phyloP scores from a whole-genome alignment of 2,888 invertebrate genomes.

The Hirtodrosophila trivittata region DNA sequence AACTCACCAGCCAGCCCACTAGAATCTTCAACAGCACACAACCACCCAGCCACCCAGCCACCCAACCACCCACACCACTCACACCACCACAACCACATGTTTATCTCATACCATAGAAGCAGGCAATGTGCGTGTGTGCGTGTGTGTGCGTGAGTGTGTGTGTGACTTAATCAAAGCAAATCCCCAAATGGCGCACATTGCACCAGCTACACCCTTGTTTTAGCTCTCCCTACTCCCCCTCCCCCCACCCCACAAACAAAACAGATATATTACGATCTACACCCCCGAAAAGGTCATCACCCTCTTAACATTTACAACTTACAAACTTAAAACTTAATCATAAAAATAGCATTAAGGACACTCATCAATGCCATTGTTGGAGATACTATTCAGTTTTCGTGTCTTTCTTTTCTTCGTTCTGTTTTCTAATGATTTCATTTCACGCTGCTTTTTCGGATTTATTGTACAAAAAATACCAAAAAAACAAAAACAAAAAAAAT shows the following conservation, averaged over 20 bases:
- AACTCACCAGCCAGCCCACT: conserved; percentile 39
- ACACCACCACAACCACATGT: conserved; percentile 27
- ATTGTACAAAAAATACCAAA: conserved; percentile 65
- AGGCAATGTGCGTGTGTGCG: conserved; percentile 13
- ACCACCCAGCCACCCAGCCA: conserved; percentile 2
- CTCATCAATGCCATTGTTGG: conserved; percentile 63
- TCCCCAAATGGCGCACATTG: conserved; percentile 27
- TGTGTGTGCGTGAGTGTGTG: conserved; percentile 10
- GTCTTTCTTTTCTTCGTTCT: conserved; percentile 81
- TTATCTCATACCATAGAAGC: conserved; percentile 20
- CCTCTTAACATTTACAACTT: conserved; percentile 3
- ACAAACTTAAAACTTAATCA: conserved; percentile 31
- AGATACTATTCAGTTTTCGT: conserved; percentile 71
- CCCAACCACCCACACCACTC: conserved; percentile 28
- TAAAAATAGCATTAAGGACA: conserved; percentile 63
- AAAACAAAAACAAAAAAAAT: conserved; percentile 4
- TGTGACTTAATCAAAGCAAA: conserved; percentile 8
- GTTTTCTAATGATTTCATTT: conserved; percentile 82
- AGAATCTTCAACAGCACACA: conserved; percentile 18
- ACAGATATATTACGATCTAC: conserved; percentile 17
- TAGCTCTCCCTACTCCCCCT: conserved; percentile 7
- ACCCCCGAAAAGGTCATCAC: conserved; percentile 3
- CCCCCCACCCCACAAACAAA: background rate
- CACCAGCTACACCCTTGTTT: conserved; percentile 11
- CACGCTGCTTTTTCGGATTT: conserved; percentile 85